phyloP scores from a whole-genome alignment of 2,888 invertebrate species.

The Lasius platythorax region DNA sequence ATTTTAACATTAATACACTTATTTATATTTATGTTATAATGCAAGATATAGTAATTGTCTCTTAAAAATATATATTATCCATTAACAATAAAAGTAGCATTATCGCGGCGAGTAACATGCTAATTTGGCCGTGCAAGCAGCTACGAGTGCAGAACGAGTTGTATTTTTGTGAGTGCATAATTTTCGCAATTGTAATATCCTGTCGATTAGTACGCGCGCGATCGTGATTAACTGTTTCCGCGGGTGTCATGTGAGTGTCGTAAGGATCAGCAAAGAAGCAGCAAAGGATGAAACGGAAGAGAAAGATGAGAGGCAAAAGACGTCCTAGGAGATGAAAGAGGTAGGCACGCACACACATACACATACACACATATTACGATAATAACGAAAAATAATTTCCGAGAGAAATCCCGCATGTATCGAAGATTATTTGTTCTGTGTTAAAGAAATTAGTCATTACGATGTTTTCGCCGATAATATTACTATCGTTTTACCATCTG shows the following conservation, averaged over 20 bases:
- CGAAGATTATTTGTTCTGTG: not conserved
- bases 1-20: too few relatives aligned
- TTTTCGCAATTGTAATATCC: too few relatives aligned
- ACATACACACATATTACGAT: not conserved
- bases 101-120: too few relatives aligned
- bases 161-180: too few relatives aligned
- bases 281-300: not conserved
- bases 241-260: not conserved
- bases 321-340: not conserved
- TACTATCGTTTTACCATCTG: slow-evolving; percentile 3
- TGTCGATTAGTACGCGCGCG: not conserved
- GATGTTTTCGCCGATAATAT: not conserved
- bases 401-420: not conserved
- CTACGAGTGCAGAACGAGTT: too few relatives aligned
- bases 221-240: not conserved
- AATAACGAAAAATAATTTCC: not conserved
- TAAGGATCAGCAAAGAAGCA: not conserved
- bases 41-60: too few relatives aligned
- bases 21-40: too few relatives aligned
- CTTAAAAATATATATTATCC: too few relatives aligned
- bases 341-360: not conserved
- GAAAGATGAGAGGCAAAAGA: not conserved
- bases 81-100: too few relatives aligned
- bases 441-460: slow-evolving; percentile 5
- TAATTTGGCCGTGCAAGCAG: too few relatives aligned